Evolutionary conservation across 2,797 vertebrate genomes (phyloP).

Genomic region (Acipenser transmontanus): DNA sequence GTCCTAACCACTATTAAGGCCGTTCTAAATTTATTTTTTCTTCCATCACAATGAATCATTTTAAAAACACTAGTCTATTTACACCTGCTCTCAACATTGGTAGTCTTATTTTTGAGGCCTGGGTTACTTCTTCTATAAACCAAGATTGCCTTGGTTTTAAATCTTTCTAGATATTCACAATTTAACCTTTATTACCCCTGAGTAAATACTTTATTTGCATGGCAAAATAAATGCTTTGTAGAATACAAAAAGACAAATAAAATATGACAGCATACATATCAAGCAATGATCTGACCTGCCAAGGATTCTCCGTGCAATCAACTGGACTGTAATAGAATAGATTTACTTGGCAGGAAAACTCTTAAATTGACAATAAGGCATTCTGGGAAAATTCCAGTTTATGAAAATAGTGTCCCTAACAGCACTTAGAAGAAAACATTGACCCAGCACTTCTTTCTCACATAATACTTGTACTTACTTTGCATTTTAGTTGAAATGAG

Average conservation of each 20-base stretch:
- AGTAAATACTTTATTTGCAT: neutral
- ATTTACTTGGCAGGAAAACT: slow-evolving; percentile 3
- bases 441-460: neutral
- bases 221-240: neutral
- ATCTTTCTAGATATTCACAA: neutral
- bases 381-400: neutral
- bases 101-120: neutral
- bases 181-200: neutral
- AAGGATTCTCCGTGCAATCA: slow-evolving; percentile 11
- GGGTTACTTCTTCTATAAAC: neutral
- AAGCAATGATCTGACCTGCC: neutral
- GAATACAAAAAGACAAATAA: neutral
- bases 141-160: neutral
- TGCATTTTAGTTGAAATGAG: neutral
- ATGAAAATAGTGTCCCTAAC: slow-evolving; percentile 9
- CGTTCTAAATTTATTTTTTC: too few relatives aligned
- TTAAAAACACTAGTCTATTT: slow-evolving; percentile 1
- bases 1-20: too few relatives aligned
- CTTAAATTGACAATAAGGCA: neutral
- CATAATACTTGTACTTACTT: neutral
- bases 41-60: neutral
- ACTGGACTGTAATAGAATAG: slow-evolving; percentile 10
- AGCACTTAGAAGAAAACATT: slow-evolving; percentile 6
- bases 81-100: neutral
- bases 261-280: neutral